Conservation (phyloP, 2,888 invertebrate genomes). For the Mellilla xanthometata region DNA sequence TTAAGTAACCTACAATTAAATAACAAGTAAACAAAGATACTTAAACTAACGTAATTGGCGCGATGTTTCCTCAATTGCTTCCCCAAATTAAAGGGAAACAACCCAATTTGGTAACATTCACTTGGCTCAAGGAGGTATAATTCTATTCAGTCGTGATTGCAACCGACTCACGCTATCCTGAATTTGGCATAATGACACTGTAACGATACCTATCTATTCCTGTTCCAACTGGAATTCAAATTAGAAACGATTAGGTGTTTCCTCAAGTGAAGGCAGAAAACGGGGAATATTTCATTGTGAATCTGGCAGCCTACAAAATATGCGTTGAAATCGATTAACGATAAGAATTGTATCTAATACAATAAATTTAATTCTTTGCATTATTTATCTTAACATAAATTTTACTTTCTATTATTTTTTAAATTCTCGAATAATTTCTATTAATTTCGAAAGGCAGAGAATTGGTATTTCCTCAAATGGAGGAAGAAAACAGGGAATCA, state of each 20-base stretch:
- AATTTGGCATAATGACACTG: constrained; percentile 25
- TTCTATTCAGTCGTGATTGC: constrained; percentile 11
- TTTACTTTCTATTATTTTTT: too few species aligned
- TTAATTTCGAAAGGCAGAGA: too few species aligned
- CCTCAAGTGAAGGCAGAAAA: constrained; percentile 34
- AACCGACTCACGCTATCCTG: constrained; percentile 16
- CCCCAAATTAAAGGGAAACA: constrained; percentile 4
- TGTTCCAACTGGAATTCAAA: constrained; percentile 24
- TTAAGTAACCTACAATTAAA: too few species aligned
- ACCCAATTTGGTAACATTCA: constrained; percentile 5
- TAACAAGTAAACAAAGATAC: background rate
- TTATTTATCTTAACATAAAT: too few species aligned
- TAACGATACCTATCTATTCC: constrained; percentile 24
- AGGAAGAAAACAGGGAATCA: too few species aligned
- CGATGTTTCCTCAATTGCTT: constrained; percentile 7
- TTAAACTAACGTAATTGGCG: background rate
- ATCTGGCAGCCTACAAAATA: too few species aligned
- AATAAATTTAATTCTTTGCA: too few species aligned
- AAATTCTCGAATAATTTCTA: too few species aligned
- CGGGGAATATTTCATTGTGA: constrained; percentile 47
- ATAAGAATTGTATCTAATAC: too few species aligned
- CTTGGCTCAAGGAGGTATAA: constrained; percentile 5
- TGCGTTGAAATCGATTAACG: too few species aligned
- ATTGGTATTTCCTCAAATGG: too few species aligned
- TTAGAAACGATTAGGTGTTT: constrained; percentile 35